Evolutionary conservation across 2,888 invertebrate genomes (phyloP), one percentile per base, ranked within the genome.

Genomic region (Saturnia pavonia): DNA sequence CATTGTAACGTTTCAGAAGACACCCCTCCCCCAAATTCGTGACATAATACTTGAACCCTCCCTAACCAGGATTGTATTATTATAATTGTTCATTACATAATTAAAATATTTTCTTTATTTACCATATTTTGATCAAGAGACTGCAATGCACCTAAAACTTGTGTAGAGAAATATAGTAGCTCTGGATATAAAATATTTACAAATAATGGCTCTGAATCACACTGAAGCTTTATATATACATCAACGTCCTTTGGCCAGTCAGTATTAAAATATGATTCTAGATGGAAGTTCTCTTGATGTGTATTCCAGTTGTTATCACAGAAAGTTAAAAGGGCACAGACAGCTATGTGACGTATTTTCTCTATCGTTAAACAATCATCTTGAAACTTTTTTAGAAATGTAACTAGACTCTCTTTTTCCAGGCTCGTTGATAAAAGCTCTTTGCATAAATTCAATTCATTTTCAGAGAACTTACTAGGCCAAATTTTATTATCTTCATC

Each of bases 281-380:
- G 79, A 66, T 87, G 81, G 0, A 92, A 82, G 51, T 91, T 85
- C 43, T 94, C 83, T 65, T 94, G 88, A 6, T 97, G 97, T 0
- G 98, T 97, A 69, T 96, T 96, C 95, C 97, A 98, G 89, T 98
- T 98, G 70, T 94, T 94, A 85, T 97, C 97, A 70, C 97, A 95
- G 89, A 98, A 98, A 42, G 95, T 94, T 69, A 96, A 91, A 43
- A 97, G 89, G 76, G 96, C 94, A 54, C 96, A 94, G 25, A 97
- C 93, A 2, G 96, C 97, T 69, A 95, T 86, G 69, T 91, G 83
- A 19, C 96, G 84, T 75, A 96, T 86, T 72, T 94, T 88, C 54
- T 91, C 85, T 70, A 85, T 74, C 27, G 77, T 75, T 27, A 71
- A 76, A 12, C 73, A 72, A 74, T 85, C 80, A 40, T 82, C 78